Evolutionary conservation across 2,113 vertebrate genomes (phyloP), one percentile per base, ranked within the genome.

Genomic region (Falcunculus frontatus): DNA sequence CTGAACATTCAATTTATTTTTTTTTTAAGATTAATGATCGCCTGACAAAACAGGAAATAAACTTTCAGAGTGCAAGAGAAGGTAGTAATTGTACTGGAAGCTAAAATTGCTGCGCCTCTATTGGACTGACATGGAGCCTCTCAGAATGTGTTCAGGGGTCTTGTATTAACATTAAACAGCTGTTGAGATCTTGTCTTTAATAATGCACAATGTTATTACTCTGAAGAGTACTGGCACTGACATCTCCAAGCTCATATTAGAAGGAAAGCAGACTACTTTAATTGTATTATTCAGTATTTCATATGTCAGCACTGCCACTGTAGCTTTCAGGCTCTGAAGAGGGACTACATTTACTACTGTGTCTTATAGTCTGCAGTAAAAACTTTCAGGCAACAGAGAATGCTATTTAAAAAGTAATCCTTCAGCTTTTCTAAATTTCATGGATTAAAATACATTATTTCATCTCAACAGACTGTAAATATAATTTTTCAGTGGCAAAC

Each of bases 141-240:
- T 72, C 68, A 78, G 52, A 89, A 55, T 42, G 60, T 30, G 18
- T 84, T 94, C 57, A 67, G 64, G 52, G 78, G 65, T 95, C 90
- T 87, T 91, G 57, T 56, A 77, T 85, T 96, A 96, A 93, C 88
- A 89, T 93, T 87, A 87, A 92, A 46, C 89, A 97, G 76, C 81
- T 91, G 89, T 87, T 91, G 90, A 89, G 90, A 80, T 92, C 59
- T 92, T 93, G 81, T 95, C 82, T 91, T 96, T 93, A 95, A 95
- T 96, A 92, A 96, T 75, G 56, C 57, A 96, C 64, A 84, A 50
- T 76, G 78, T 82, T 96, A 95, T 94, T 96, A 86, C 47, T 76
- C 60, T 84, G 85, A 96, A 92, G 87, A 80, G 27, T 79, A 84
- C 56, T 74, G 87, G 29, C 62, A 82, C 33, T 92, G 93, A 90